Evolutionary conservation across 1,140 invertebrate genomes (phyloP).

Genomic region (Prorops nasuta): DNA sequence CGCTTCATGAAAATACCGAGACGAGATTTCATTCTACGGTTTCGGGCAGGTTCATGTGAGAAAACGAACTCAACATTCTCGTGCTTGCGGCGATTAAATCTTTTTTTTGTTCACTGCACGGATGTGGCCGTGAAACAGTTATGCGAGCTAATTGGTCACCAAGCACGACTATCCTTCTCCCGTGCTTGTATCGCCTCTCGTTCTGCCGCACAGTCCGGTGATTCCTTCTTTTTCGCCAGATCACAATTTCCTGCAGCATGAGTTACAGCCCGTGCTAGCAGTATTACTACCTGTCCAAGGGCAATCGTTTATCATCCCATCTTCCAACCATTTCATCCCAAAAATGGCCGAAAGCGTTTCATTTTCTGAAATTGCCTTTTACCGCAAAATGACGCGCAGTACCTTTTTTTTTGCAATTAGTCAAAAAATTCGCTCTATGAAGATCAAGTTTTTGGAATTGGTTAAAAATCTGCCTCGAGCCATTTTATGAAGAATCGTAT

Average conservation of each 20-base stretch:
- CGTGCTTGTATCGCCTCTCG: slow-evolving; percentile 18
- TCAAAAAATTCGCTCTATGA: too few relatives aligned
- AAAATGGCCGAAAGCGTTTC: slow-evolving; percentile 15
- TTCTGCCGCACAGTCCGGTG: slow-evolving; percentile 6
- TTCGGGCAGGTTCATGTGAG: too few relatives aligned
- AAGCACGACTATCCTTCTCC: too few relatives aligned
- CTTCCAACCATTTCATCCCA: slow-evolving; percentile 31
- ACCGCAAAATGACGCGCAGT: too few relatives aligned
- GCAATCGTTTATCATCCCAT: slow-evolving; percentile 46
- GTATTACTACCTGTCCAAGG: slow-evolving; percentile 53
- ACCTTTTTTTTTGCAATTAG: too few relatives aligned
- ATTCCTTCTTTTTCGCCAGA: slow-evolving; percentile 37
- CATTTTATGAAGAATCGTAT: too few relatives aligned
- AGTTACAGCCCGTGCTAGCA: slow-evolving; percentile 47
- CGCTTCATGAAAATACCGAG: slow-evolving; percentile 9
- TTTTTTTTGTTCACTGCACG: slow-evolving; percentile 27
- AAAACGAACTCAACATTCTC: slow-evolving; percentile 41
- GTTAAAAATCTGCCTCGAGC: too few relatives aligned
- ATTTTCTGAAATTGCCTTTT: background rate
- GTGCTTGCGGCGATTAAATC: slow-evolving; percentile 38
- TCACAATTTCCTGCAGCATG: slow-evolving; percentile 44
- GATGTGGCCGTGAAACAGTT: slow-evolving; percentile 38
- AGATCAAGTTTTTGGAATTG: too few relatives aligned
- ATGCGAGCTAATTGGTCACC: slow-evolving; percentile 44
- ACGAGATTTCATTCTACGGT: slow-evolving; percentile 13